phyloP scores from a whole-genome alignment of 2,888 invertebrate species.

The Scaptomyza polygonia region DNA sequence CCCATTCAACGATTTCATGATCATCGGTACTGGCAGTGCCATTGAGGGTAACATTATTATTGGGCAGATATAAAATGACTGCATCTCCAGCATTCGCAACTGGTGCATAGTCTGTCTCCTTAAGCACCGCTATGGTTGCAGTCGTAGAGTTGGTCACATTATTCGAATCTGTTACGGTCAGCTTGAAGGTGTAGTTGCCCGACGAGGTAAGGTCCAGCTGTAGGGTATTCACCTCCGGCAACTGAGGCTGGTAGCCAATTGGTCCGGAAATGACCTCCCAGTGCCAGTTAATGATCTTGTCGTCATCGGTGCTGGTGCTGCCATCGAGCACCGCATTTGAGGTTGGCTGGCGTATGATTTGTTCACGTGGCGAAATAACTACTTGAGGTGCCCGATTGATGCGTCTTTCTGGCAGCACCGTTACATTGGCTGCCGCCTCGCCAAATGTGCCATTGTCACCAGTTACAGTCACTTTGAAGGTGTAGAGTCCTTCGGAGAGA shows the following conservation, averaged over 20 bases:
- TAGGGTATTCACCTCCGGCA: slow-evolving; percentile 92
- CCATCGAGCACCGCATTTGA: slow-evolving; percentile 96
- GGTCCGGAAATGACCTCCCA: slow-evolving; percentile 97
- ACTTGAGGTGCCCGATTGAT: slow-evolving; percentile 93
- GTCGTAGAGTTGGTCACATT: slow-evolving; percentile 93
- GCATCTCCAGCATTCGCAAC: slow-evolving; percentile 97
- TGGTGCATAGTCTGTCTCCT: slow-evolving; percentile 97
- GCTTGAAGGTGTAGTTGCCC: slow-evolving; percentile 94
- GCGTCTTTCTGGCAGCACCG: slow-evolving; percentile 93
- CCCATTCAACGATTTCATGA: slow-evolving; percentile 96
- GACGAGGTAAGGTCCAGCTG: slow-evolving; percentile 93
- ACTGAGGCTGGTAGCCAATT: slow-evolving; percentile 91
- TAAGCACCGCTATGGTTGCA: slow-evolving; percentile 95
- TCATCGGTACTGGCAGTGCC: slow-evolving; percentile 97
- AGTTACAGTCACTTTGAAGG: slow-evolving; percentile 94
- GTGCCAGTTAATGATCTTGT: slow-evolving; percentile 93
- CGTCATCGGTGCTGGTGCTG: slow-evolving; percentile 91
- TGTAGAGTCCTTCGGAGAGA: slow-evolving; percentile 93
- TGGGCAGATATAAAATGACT: slow-evolving; percentile 94
- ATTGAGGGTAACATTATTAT: slow-evolving; percentile 93
- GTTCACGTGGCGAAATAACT: slow-evolving; percentile 92
- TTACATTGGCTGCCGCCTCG: slow-evolving; percentile 94
- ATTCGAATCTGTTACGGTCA: slow-evolving; percentile 96
- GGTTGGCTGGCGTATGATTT: slow-evolving; percentile 95
- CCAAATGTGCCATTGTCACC: slow-evolving; percentile 89